phyloP scores from a whole-genome alignment of 2,113 vertebrate genomes.

The Neodon shergylaensis region DNA sequence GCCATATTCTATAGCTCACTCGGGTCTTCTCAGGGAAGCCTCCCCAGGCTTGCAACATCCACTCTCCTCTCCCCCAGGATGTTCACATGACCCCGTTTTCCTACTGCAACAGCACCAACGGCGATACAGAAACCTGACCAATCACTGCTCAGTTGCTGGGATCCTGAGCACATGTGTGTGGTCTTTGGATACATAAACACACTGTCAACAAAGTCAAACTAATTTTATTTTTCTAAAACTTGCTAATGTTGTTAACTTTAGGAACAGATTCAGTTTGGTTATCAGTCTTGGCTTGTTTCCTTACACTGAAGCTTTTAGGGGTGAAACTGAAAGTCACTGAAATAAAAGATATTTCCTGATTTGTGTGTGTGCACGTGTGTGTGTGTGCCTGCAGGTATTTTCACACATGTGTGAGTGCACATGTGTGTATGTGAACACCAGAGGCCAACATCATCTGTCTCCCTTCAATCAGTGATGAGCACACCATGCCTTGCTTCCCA shows the following conservation, averaged over 20 bases:
- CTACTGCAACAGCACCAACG: not conserved
- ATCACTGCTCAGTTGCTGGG: not conserved
- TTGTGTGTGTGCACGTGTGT: not conserved
- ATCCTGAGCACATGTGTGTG: not conserved
- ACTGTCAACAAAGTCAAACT: not conserved
- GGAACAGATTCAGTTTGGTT: not conserved
- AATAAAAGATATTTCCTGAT: not conserved
- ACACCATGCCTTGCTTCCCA: not conserved
- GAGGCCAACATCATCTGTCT: not conserved
- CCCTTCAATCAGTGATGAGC: not conserved
- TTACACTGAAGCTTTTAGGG: not conserved
- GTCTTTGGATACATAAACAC: not conserved
- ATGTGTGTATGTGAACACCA: not conserved
- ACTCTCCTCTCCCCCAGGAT: too few species aligned
- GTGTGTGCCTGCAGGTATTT: not conserved
- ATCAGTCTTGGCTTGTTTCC: not conserved
- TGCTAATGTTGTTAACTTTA: not conserved
- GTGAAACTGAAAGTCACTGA: not conserved
- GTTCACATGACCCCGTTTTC: not conserved
- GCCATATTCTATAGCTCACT: too few species aligned
- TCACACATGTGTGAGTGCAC: not conserved
- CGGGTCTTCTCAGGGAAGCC: too few species aligned
- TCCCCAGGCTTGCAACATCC: not conserved
- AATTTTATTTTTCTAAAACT: not conserved
- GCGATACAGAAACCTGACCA: not conserved